Evolutionary conservation across 2,888 invertebrate species (phyloP).

Genomic region (Sphaerophoria taeniata): DNA sequence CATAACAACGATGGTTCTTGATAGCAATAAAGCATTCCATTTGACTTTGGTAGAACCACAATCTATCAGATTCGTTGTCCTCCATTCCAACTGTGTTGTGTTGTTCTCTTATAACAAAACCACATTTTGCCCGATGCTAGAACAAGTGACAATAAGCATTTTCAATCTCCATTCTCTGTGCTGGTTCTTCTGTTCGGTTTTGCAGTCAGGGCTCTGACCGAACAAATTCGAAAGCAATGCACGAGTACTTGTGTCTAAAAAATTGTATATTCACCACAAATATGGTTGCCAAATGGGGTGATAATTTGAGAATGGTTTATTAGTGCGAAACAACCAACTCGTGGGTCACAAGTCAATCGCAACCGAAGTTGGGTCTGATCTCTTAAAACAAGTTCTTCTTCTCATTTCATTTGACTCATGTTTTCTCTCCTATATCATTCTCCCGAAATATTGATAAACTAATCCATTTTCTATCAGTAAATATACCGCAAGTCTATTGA

Average conservation of each 20-base stretch:
- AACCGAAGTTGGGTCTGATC: too few species aligned
- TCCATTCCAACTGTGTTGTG: slow-evolving; percentile 2
- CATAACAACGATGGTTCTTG: slow-evolving; percentile 52
- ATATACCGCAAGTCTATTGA: too few species aligned
- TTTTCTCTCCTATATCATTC: too few species aligned
- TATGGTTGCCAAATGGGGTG: not conserved
- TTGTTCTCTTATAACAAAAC: slow-evolving; percentile 63
- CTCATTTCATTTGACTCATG: too few species aligned
- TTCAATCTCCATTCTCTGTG: slow-evolving; percentile 8
- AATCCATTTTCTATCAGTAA: too few species aligned
- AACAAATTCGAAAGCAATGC: slow-evolving; percentile 45
- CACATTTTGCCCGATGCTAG: slow-evolving; percentile 67
- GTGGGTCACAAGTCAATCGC: too few species aligned
- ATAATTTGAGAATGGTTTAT: not conserved
- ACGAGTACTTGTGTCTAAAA: slow-evolving; percentile 54
- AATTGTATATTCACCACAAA: not conserved
- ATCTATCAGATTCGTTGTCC: slow-evolving; percentile 39
- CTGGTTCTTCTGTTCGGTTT: not conserved
- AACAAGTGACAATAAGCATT: slow-evolving; percentile 72
- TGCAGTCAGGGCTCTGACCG: slow-evolving; percentile 1
- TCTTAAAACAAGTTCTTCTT: too few species aligned
- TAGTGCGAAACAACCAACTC: too few species aligned
- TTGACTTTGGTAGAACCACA: slow-evolving; percentile 58
- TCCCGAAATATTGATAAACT: too few species aligned
- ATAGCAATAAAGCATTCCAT: slow-evolving; percentile 73